phyloP scores from a whole-genome alignment of 2,113 vertebrate species.

The Sminthopsis crassicaudata region DNA sequence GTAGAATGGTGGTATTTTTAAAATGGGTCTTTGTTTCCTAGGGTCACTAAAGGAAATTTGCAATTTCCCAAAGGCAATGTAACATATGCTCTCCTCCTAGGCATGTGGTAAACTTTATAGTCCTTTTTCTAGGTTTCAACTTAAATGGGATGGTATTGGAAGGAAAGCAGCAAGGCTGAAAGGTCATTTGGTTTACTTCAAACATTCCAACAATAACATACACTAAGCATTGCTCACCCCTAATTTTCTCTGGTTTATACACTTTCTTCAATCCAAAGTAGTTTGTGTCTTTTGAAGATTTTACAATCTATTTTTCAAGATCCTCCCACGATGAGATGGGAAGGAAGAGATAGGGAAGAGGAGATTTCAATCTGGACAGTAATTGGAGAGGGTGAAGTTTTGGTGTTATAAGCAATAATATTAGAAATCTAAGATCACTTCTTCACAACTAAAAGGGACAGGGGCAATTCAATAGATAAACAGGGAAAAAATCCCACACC shows the following conservation, averaged over 20 bases:
- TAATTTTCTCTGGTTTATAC: neutral
- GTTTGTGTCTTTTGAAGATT: neutral
- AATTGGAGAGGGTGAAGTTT: neutral
- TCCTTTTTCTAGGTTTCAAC: neutral
- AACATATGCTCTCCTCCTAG: neutral
- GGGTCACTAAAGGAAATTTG: neutral
- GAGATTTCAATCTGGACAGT: neutral
- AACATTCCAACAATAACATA: neutral
- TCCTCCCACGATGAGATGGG: neutral
- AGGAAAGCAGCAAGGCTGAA: neutral
- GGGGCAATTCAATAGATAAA: neutral
- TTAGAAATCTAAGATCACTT: neutral
- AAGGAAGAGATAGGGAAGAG: neutral
- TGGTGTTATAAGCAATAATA: neutral
- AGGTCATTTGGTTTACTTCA: neutral
- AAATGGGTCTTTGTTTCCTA: neutral
- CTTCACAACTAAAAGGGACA: neutral
- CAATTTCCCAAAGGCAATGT: neutral
- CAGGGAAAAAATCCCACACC: neutral
- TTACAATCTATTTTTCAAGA: neutral
- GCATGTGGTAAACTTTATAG: neutral
- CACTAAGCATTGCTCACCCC: neutral
- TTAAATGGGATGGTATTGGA: neutral
- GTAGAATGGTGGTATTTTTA: neutral
- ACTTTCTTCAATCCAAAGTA: neutral